A percentile compares a stretch with the other conserved stretches of the same genome.
phyloP scores from a whole-genome alignment of 92 coral and sea anemone species.

The Bergia puertoricense region DNA sequence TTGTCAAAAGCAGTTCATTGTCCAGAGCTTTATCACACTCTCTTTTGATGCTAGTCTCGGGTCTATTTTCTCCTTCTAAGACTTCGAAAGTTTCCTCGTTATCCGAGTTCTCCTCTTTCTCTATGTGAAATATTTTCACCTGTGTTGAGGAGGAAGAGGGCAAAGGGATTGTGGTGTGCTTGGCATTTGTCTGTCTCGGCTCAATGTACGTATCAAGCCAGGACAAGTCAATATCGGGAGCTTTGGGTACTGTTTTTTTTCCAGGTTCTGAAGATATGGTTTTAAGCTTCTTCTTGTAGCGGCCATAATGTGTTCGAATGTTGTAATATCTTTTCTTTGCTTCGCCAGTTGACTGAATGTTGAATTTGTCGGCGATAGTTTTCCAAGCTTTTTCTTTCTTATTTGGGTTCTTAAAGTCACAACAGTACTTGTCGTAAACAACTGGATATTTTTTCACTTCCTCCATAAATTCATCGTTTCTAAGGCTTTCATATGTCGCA shows the following conservation, averaged over 20 bases:
- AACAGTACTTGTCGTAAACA: slow-evolving; percentile 21
- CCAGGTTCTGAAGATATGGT: slow-evolving; percentile 23
- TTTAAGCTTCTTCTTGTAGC: slow-evolving; percentile 42
- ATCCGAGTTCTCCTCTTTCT: slow-evolving; percentile 35
- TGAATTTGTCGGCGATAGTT: slow-evolving; percentile 28
- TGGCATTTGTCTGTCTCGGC: background rate
- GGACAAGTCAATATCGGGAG: slow-evolving; percentile 37
- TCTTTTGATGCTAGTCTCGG: background rate
- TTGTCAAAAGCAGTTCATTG: slow-evolving; percentile 24
- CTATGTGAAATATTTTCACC: slow-evolving; percentile 24
- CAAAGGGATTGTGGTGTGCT: background rate
- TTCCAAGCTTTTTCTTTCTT: slow-evolving; percentile 34
- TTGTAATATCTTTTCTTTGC: slow-evolving; percentile 34
- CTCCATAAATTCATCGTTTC: slow-evolving; percentile 41
- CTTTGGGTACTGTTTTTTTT: background rate
- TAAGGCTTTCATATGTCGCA: background rate
- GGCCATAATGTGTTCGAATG: slow-evolving; percentile 40
- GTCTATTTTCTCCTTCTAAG: slow-evolving; percentile 15
- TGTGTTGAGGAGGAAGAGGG: slow-evolving; percentile 7
- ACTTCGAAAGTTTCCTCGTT: slow-evolving; percentile 26
- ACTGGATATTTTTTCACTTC: slow-evolving; percentile 42
- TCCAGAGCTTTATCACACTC: slow-evolving; percentile 16
- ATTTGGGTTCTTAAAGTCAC: slow-evolving; percentile 25
- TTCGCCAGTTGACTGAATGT: slow-evolving; percentile 14
- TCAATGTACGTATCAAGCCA: slow-evolving; percentile 41